These are phyloP conservation scores for Galerucella nymphaeae DNA, from an alignment of 2,888 invertebrate species.

Conservation along the genomic window DNA sequence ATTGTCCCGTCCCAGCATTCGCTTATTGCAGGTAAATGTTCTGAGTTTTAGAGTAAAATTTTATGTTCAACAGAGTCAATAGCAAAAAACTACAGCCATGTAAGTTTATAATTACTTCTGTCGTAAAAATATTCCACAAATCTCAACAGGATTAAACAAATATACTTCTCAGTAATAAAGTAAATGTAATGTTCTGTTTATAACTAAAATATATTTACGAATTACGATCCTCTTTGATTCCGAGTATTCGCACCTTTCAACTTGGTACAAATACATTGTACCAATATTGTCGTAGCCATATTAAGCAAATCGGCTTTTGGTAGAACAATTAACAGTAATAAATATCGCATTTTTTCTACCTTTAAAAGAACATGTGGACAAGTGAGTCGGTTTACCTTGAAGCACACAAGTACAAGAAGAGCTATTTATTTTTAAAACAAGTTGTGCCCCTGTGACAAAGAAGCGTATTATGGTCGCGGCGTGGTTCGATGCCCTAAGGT, in stretches of 20 bases:
- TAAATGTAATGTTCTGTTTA: not conserved
- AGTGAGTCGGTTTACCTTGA: conserved; percentile 37
- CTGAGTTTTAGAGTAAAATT: no score
- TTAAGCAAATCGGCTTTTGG: conserved; percentile 29
- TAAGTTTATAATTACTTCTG: not conserved
- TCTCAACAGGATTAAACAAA: not conserved
- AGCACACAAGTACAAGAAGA: conserved; percentile 29
- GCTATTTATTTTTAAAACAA: conserved; percentile 37
- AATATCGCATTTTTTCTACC: conserved; percentile 29
- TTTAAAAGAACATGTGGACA: conserved; percentile 34
- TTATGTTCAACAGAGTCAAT: no score
- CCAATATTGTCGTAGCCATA: conserved; percentile 30
- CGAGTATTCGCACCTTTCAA: conserved; percentile 1
- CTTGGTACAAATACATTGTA: conserved; percentile 7
- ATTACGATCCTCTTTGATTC: conserved; percentile 5
- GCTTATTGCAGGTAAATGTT: no score
- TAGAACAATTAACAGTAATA: conserved; percentile 33
- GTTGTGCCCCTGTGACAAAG: conserved; percentile 41
- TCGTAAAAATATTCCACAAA: not conserved
- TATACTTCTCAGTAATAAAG: no score
- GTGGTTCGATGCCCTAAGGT: conserved; percentile 38
- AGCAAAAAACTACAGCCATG: no score
- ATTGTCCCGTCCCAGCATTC: no score
- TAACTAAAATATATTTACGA: conserved; percentile 4
- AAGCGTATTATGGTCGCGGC: conserved; percentile 31